Conservation (phyloP, 53 echinoderm and acorn worm genomes). For the Mesocentrotus franciscanus region DNA sequence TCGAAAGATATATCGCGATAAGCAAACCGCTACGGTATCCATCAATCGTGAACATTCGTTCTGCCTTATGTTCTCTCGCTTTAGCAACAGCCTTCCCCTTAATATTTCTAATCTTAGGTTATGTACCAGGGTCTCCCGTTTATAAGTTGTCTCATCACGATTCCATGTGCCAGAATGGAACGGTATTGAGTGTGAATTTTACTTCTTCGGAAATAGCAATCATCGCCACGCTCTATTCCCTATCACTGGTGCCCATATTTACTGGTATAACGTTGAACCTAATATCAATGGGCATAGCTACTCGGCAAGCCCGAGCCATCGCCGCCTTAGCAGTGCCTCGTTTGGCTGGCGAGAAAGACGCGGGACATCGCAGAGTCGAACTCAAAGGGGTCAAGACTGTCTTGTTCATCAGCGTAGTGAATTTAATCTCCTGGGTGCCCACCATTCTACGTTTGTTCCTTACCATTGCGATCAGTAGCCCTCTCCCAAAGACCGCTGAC, state of each 20-base stretch:
- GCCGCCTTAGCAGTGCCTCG: too few relatives aligned
- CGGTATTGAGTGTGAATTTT: neutral
- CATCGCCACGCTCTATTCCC: neutral
- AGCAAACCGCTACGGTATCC: constrained; percentile 19
- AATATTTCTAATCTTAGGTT: neutral
- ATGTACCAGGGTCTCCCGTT: neutral
- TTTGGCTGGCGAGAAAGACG: too few relatives aligned
- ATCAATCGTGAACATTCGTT: neutral
- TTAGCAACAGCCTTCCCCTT: neutral
- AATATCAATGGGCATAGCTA: neutral
- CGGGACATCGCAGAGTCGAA: too few relatives aligned
- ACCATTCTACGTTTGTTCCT: neutral
- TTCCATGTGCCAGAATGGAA: neutral
- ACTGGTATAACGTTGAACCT: neutral
- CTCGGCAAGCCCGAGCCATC: too few relatives aligned
- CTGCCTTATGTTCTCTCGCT: neutral
- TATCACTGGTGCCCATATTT: neutral
- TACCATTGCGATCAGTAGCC: neutral
- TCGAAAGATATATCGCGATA: constrained; percentile 22
- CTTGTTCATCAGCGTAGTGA: neutral
- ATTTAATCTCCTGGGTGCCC: neutral
- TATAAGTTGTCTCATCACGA: neutral
- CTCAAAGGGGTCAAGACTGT: too few relatives aligned
- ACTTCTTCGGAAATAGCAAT: neutral
- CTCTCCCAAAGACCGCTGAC: neutral